Base-by-base conservation (phyloP, 2,797 vertebrate genomes). In the Uromys caudimaculatus region DNA sequence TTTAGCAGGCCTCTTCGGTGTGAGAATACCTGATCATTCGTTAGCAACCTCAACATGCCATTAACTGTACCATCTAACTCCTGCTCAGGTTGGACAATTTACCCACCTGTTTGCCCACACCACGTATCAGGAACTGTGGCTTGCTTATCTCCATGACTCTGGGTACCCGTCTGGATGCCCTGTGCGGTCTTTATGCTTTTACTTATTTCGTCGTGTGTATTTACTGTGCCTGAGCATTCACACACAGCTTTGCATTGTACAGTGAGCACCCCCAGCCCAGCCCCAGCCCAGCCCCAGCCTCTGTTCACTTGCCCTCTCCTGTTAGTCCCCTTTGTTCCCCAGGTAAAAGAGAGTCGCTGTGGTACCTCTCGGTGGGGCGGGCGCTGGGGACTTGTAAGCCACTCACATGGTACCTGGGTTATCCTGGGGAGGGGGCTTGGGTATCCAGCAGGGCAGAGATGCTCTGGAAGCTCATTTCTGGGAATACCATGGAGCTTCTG, bases 111-210 rank as follows among this genome's bases (percentile, higher is more conserved):
- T 32, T 24, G 60, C 27, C 32, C 58, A 24, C 7, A 13, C 4
- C 19, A 5, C 3, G 0, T 3, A 1, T 13, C 0, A 11, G 64
- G 75, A 71, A 19, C 21, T 1, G 0, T 16, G 24, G 21, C 89
- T 35, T 14, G 21, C 86, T 35, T 14, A 19, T 64, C 50, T 69
- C 35, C 11, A 35, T 8, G 38, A n/a, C 52, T 73, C 54, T 67
- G 1, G 0, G 62, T 6, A 38, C 38, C 47, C 24, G 1, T 38
- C 62, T n/a, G 76, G 44, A 58, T 4, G 29, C 60, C 84, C 58
- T 1, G 6, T 4, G 12, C 21, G 3, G 62, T 88, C 67, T 38
- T 50, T 38, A 58, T 50, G 64, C 44, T 16, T n/a, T n/a, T 52
- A 23, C 32, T 85, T 69, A 56, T 29, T 54, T 87, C 58, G 12